phyloP scores from a whole-genome alignment of 1,140 invertebrate genomes.

The Propsilocerus akamusi region DNA sequence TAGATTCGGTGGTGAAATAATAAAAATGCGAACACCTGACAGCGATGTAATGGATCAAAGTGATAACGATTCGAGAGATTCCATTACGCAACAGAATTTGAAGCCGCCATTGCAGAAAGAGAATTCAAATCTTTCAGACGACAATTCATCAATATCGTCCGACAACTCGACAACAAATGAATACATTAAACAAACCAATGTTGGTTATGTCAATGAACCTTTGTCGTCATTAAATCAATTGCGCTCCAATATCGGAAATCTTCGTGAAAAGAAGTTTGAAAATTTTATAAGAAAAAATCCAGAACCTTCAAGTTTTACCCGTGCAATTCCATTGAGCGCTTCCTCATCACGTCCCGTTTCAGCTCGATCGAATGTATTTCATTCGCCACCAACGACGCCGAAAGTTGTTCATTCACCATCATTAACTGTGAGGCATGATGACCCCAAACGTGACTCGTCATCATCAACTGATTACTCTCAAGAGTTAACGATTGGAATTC shows the following conservation, averaged over 20 bases:
- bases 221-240: neutral
- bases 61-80: constrained; percentile 23
- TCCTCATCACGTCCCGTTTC: neutral
- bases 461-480: constrained; percentile 1
- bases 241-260: neutral
- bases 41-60: constrained; percentile 39
- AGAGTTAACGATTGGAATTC: neutral
- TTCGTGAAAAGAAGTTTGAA: neutral
- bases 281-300: neutral
- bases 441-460: neutral
- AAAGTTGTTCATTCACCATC: neutral
- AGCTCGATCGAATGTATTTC: neutral
- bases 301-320: constrained; percentile 8
- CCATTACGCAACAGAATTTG: too few relatives aligned
- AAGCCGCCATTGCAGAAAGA: neutral
- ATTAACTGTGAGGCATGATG: neutral
- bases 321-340: constrained; percentile 13
- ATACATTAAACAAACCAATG: neutral
- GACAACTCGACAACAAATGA: constrained; percentile 4
- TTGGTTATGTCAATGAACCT: neutral
- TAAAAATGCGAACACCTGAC: constrained; percentile 65
- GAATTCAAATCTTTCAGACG: neutral
- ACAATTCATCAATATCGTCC: constrained; percentile 3
- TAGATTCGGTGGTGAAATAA: constrained; percentile 61
- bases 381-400: neutral